These are phyloP conservation scores for Plecotus auritus DNA, from an alignment of 2,113 vertebrate species.

Conservation along the genomic window DNA sequence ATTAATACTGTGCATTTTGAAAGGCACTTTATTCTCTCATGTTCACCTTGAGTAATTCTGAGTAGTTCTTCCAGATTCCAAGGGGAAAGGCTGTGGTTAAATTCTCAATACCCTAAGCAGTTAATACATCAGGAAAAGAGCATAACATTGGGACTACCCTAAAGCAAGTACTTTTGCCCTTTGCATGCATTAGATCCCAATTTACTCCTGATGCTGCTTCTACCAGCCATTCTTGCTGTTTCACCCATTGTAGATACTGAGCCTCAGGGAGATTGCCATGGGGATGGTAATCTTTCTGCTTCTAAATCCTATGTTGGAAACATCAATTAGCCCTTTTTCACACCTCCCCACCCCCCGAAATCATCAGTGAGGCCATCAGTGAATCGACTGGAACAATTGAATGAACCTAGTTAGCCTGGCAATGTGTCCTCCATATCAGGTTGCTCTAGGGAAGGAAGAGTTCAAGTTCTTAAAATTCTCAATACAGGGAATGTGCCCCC, in stretches of 20 bases:
- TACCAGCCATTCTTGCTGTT: neutral
- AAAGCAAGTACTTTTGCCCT: neutral
- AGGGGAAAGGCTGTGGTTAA: neutral
- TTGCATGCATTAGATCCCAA: neutral
- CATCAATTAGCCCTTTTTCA: neutral
- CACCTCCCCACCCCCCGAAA: neutral
- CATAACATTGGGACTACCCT: neutral
- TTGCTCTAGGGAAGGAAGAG: neutral
- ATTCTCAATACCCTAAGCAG: neutral
- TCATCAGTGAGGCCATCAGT: neutral
- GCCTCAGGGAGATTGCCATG: neutral
- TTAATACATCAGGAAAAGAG: neutral
- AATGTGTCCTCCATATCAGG: neutral
- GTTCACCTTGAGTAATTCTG: neutral
- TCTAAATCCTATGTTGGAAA: neutral
- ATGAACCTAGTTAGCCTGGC: neutral
- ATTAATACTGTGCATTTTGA: slow-evolving; percentile 2
- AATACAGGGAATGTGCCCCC: neutral
- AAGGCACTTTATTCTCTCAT: neutral
- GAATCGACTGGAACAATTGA: neutral
- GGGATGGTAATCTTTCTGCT: neutral
- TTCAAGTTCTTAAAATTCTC: slow-evolving; percentile 17
- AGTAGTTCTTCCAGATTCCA: neutral
- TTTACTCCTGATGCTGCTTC: neutral
- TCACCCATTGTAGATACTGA: neutral